Evolutionary conservation across 35 echinoderm and acorn worm species (phyloP), one percentile per base, ranked within the genome.

Genomic region (Apostichopus japonicus): DNA sequence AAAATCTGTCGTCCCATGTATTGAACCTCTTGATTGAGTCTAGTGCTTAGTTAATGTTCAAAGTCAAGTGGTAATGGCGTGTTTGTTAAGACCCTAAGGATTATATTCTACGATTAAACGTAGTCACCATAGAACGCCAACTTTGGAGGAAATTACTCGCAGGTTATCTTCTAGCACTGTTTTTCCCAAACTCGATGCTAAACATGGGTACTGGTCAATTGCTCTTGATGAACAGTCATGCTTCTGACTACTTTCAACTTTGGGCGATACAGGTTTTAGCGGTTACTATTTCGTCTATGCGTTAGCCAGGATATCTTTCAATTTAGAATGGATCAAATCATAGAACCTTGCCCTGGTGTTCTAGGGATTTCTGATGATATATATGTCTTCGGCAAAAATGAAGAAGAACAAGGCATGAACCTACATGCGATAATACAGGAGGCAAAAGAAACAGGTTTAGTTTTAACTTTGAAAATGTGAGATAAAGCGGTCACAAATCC

Each of bases 271-370:
- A 59, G 83, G 13, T 90, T 90, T 3, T 15, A 16, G 9, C 25
- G 61, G 13, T 21, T 93, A 76, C 92, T 62, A 51, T 92, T 95
- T 92, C 90, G 90, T 11, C 80, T 95, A 5, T 53, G 63, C 6
- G 83, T 93, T 57, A 93, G 91, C 17, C 94, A 95, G 83, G 94
- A 90, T 17, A 67, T 95, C 9, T 95, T 95, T 58, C 94, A 95
- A 51, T 55, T 86, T 93, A 77, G 77, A 23, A 95, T 92, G 81
- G 94, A 95, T 63, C 62, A 82, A 53, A 90, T 92, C 16, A 83
- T 93, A 16, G 84, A 84, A 24, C 4, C 54, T 10, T 95, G 91
- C 59, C 67, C 90, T 8, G 94, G 94, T 52, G 65, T 83, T 19
- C 53, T 90, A 8, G 56, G 94, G 25, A 93, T 95, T 52, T 80